These are phyloP conservation scores for Chymomyza procnemis DNA, from an alignment of 2,888 invertebrate genomes.

Conservation along the genomic window DNA sequence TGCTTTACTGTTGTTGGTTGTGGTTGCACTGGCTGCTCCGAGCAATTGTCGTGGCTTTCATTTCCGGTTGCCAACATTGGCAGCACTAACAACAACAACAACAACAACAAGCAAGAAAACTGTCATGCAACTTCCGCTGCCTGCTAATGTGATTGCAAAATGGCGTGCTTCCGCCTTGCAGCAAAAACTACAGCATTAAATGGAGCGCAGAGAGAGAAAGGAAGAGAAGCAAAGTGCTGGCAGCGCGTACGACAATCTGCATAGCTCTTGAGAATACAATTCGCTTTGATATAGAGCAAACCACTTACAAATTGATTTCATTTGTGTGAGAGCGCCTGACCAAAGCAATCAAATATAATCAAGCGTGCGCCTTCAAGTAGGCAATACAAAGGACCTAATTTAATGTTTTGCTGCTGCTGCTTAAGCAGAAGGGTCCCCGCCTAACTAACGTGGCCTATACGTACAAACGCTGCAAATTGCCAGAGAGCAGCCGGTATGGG, in stretches of 20 bases:
- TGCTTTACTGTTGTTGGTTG: constrained; percentile 66
- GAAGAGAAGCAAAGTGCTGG: not conserved
- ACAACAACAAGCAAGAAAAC: constrained; percentile 25
- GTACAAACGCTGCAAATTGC: not conserved
- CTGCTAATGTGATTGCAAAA: constrained; percentile 65
- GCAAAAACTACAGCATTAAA: not conserved
- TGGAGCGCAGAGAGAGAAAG: constrained; percentile 1
- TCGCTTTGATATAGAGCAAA: constrained; percentile 13
- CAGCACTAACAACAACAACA: constrained; percentile 3
- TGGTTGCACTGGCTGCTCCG: constrained; percentile 34
- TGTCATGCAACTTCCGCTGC: constrained; percentile 50
- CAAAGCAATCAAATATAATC: constrained; percentile 39
- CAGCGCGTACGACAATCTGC: not conserved
- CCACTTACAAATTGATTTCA: constrained; percentile 48
- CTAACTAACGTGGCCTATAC: not conserved
- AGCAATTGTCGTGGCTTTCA: constrained; percentile 40
- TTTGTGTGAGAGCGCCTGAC: constrained; percentile 7
- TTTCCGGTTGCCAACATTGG: constrained; percentile 42
- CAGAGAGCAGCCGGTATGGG: not conserved
- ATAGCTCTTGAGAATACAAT: not conserved
- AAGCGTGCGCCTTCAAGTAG: constrained; percentile 30
- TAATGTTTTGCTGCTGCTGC: not conserved
- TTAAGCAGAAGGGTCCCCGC: not conserved
- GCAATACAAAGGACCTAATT: constrained; percentile 40
- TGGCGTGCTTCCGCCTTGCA: constrained; percentile 50